These are phyloP conservation scores for Corvus hawaiiensis DNA, from an alignment of 2,113 vertebrate genomes.

Conservation along the genomic window DNA sequence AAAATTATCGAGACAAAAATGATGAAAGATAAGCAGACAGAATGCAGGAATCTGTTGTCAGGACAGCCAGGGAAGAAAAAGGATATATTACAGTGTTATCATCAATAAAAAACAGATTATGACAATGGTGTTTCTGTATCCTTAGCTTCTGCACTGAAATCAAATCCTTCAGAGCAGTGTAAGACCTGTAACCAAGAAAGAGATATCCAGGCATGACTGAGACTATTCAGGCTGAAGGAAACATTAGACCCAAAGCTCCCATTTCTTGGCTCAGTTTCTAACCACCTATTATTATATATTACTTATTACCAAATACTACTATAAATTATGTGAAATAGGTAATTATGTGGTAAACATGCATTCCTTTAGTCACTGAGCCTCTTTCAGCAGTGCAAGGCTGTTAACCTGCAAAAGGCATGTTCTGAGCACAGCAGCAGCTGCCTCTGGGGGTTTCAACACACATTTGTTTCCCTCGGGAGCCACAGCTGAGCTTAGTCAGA, in stretches of 20 bases:
- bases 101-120: conserved; percentile 29
- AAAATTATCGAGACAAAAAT: conserved; percentile 48
- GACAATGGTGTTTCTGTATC: neutral
- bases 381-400: neutral
- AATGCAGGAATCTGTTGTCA: conserved; percentile 3
- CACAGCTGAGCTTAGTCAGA: neutral
- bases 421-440: neutral
- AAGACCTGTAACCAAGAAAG: neutral
- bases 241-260: neutral
- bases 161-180: neutral
- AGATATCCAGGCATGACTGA: neutral
- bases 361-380: neutral
- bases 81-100: neutral
- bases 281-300: neutral
- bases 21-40: conserved; percentile 25
- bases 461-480: neutral
- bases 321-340: neutral
- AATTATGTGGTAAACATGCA: neutral
- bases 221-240: neutral
- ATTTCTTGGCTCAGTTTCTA: neutral
- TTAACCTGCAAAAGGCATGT: neutral
- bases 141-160: neutral
- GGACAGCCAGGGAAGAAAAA: neutral
- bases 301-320: neutral
- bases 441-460: neutral